phyloP scores from a whole-genome alignment of 2,888 invertebrate species.

The Lochmaea crataegi region DNA sequence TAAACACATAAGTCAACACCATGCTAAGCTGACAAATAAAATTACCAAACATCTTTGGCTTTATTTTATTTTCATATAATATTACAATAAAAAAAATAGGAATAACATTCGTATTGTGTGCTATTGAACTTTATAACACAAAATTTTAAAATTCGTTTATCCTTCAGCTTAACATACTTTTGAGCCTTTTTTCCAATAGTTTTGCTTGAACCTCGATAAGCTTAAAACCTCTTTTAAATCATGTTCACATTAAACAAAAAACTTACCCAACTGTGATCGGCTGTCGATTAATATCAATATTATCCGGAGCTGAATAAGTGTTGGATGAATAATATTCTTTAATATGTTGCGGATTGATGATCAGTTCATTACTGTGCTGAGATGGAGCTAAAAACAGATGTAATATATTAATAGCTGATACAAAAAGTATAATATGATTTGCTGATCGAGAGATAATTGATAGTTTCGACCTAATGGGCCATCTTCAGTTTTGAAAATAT shows the following conservation, averaged over 20 bases:
- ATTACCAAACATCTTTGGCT: not conserved
- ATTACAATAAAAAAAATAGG: no score
- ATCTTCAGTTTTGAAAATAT: no score
- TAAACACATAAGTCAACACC: constrained; percentile 3
- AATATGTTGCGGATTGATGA: constrained; percentile 60
- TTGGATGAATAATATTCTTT: constrained; percentile 60
- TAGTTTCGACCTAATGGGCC: no score
- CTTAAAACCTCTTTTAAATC: constrained; percentile 10
- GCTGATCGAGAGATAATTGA: no score
- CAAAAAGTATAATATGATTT: no score
- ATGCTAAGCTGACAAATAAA: not conserved
- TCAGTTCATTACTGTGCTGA: constrained; percentile 62
- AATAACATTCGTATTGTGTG: no score
- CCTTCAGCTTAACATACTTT: not conserved
- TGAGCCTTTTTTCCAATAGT: not conserved
- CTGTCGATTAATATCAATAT: constrained; percentile 72
- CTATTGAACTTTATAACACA: no score
- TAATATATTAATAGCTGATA: no score
- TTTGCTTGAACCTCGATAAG: constrained; percentile 9
- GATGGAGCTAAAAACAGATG: constrained; percentile 58
- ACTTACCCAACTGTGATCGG: constrained; percentile 75
- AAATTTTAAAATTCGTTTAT: no score
- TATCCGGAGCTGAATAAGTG: constrained; percentile 66
- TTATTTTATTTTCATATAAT: not conserved
- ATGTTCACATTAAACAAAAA: not conserved